phyloP scores from a whole-genome alignment of 2,888 invertebrate species.

The Chydorus sphaericus region DNA sequence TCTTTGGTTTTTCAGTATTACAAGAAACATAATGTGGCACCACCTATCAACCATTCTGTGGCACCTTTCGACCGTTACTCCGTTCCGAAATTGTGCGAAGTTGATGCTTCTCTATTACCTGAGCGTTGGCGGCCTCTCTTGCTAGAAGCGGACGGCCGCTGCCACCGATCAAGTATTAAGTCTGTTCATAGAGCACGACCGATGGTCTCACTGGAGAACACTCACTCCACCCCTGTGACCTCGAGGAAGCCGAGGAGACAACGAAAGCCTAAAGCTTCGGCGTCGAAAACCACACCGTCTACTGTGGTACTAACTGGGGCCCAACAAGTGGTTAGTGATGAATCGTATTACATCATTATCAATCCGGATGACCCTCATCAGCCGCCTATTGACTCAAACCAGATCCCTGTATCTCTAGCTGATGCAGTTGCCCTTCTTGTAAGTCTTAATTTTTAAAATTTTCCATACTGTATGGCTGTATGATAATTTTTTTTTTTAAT shows the following conservation, averaged over 20 bases:
- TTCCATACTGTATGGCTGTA: too few relatives aligned
- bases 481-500: too few relatives aligned
- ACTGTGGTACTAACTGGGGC: too few relatives aligned
- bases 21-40: background rate
- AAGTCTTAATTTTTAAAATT: too few relatives aligned
- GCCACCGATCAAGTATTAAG: background rate
- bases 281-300: too few relatives aligned
- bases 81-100: background rate
- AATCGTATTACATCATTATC: too few relatives aligned
- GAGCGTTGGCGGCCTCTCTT: constrained; percentile 1
- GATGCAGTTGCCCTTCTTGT: too few relatives aligned
- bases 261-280: background rate
- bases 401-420: too few relatives aligned
- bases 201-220: background rate
- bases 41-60: background rate
- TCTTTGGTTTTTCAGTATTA: constrained; percentile 3
- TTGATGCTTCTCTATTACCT: background rate
- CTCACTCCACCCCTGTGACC: background rate
- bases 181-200: background rate
- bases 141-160: background rate
- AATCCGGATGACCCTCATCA: too few relatives aligned
- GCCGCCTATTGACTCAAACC: too few relatives aligned
- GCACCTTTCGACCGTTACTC: constrained; percentile 1
- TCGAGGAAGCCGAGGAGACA: background rate
- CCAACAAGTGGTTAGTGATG: too few relatives aligned